Percentiles rank a stretch among this genome's conserved stretches.
Conservation (phyloP, 2,888 invertebrate genomes). For the Nomada goodeniana region DNA sequence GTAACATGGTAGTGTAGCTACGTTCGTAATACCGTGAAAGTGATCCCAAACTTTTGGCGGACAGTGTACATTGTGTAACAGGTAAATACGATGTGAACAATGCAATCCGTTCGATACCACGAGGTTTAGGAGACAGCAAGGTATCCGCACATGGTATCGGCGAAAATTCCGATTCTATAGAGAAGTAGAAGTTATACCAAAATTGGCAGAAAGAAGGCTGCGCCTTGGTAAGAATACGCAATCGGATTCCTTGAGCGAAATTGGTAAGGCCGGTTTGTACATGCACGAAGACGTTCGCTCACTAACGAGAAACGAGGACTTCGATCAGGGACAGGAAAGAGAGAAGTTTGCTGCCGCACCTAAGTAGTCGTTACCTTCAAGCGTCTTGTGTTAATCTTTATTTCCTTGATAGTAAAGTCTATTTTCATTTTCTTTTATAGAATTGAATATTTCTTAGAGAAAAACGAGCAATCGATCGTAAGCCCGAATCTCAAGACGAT, state of each 20-base stretch:
- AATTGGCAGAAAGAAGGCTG: not conserved
- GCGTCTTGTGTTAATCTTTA: not conserved
- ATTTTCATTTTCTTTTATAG: not conserved
- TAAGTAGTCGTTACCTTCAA: not conserved
- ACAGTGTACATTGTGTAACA: not conserved
- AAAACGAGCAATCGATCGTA: not conserved
- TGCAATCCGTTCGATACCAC: not conserved
- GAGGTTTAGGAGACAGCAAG: not conserved
- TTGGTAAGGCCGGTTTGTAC: not conserved
- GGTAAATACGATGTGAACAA: not conserved
- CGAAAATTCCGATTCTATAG: not conserved
- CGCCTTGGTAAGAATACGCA: not conserved
- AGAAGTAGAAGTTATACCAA: not conserved
- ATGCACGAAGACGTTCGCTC: not conserved
- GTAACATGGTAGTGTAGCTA: too few species aligned
- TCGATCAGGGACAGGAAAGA: not conserved
- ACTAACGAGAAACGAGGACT: not conserved
- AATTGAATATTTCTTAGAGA: not conserved
- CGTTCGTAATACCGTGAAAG: too few species aligned
- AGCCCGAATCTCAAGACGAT: not conserved
- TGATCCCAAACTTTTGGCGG: too few species aligned
- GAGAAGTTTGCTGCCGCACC: too few species aligned
- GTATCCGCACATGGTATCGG: not conserved
- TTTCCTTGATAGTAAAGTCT: not conserved
- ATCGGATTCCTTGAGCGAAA: not conserved